phyloP scores from a whole-genome alignment of 2,888 invertebrate species.

The Hololepta plana region DNA sequence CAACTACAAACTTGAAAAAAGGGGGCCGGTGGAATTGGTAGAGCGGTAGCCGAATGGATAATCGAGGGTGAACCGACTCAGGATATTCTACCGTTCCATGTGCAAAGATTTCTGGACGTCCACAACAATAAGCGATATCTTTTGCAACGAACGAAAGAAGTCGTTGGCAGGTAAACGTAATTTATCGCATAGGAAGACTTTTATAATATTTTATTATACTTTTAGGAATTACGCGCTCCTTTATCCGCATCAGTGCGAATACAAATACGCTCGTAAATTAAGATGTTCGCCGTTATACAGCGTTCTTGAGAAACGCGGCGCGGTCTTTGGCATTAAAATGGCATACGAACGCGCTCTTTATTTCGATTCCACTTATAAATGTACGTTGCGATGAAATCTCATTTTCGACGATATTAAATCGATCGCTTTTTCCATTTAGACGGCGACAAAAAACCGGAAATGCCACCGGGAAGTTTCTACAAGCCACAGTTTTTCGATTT shows the following conservation, averaged over 20 bases:
- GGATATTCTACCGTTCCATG: conserved; percentile 41
- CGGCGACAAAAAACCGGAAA: conserved; percentile 30
- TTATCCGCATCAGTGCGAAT: conserved; percentile 40
- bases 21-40: conserved; percentile 53
- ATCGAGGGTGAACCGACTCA: conserved; percentile 42
- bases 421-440: conserved; percentile 20
- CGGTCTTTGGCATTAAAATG: conserved; percentile 51
- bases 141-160: conserved; percentile 42
- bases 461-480: conserved; percentile 43
- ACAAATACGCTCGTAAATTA: conserved; percentile 38
- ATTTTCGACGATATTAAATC: background rate
- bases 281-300: conserved; percentile 52
- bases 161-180: conserved; percentile 35
- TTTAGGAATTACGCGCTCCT: conserved; percentile 34
- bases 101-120: conserved; percentile 44
- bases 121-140: conserved; percentile 45
- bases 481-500: conserved; percentile 51
- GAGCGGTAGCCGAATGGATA: conserved; percentile 49
- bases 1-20: conserved; percentile 8
- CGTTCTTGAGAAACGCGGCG: conserved; percentile 41
- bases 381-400: conserved; percentile 20
- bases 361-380: conserved; percentile 37
- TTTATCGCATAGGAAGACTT: background rate
- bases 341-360: conserved; percentile 54
- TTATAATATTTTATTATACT: conserved; percentile 5